Base-by-base conservation (phyloP, 2,888 invertebrate species). In the Melanotus villosus region DNA sequence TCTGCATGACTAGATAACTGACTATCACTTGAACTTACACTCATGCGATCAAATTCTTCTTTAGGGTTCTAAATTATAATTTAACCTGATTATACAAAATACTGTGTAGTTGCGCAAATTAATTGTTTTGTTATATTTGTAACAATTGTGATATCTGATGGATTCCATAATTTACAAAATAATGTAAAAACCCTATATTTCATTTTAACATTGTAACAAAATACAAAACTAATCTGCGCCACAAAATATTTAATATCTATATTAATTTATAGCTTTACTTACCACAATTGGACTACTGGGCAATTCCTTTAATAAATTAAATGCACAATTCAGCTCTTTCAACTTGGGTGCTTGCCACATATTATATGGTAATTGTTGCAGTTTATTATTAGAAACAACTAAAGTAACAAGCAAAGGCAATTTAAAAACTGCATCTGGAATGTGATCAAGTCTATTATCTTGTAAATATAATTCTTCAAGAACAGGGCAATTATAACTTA, bases 341-440 rank as follows among this genome's bases (percentile, higher is more conserved):
- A 98, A 86, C 67, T 93, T 92, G 0, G 95, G 93, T 0, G 97
- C 91, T 10, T 89, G 86, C 98, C 98, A 98, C 87, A 98, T 86
- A 73, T 91, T 90, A 65, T 91, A 90, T 0, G 98, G 97, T 62
- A 98, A 85, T 52, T 88, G 85, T 72, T 94, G 92, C 62, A 98
- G 85, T 84, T 96, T 95, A 85, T 99, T 99, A 85, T 97, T 96
- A 0, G 97, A 95, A n/a, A 97, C 91, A 83, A 98, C 97, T 73
- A 99, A 87, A 1, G 93, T 92, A 9, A 90, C 87, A 36, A 98
- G 86, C 0, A 90, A 86, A 0, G 96, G 94, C 59, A 98, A 87
- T 3, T 89, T 88, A 86, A 98, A 97, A 23, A 98, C 86, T 60
- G 91, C 91, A 1, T 92, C 88, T 0, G 98, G 97, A 9, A 99